phyloP scores from a whole-genome alignment of 2,797 vertebrate genomes.

The Pseudopleuronectes americanus region DNA sequence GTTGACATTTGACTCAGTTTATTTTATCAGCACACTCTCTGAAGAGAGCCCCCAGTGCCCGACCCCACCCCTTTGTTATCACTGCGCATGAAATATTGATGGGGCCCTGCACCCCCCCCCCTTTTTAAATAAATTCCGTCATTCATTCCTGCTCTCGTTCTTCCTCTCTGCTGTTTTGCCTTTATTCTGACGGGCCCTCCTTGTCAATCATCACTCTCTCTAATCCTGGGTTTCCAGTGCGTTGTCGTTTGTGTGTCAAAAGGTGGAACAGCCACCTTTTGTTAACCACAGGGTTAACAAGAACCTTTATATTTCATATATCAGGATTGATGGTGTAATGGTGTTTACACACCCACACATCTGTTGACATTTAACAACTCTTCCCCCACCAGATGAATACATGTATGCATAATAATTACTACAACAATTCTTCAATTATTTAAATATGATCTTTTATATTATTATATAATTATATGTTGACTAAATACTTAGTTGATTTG shows the following conservation, averaged over 20 bases:
- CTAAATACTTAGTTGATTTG: no score
- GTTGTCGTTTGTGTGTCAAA: no score
- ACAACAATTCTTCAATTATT: no score
- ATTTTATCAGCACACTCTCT: slow-evolving; percentile 56
- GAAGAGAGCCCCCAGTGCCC: neutral
- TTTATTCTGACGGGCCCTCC: neutral
- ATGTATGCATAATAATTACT: no score
- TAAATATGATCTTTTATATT: no score
- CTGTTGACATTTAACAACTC: no score
- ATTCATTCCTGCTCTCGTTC: slow-evolving; percentile 29
- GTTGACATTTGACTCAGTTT: slow-evolving; percentile 57
- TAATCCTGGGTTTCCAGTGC: neutral
- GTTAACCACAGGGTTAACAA: neutral
- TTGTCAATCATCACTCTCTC: slow-evolving; percentile 24
- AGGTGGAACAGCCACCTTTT: no score
- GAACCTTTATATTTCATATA: slow-evolving; percentile 9
- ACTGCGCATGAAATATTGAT: slow-evolving; percentile 73
- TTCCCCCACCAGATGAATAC: no score
- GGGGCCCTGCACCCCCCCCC: slow-evolving; percentile 35
- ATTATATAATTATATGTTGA: no score
- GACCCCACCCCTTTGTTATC: slow-evolving; percentile 38
- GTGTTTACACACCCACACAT: neutral
- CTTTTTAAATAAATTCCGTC: slow-evolving; percentile 19
- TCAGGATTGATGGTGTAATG: neutral
- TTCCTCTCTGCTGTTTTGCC: slow-evolving; percentile 24